Conservation (phyloP, 2,888 invertebrate species). For the Glomeris marginata region DNA sequence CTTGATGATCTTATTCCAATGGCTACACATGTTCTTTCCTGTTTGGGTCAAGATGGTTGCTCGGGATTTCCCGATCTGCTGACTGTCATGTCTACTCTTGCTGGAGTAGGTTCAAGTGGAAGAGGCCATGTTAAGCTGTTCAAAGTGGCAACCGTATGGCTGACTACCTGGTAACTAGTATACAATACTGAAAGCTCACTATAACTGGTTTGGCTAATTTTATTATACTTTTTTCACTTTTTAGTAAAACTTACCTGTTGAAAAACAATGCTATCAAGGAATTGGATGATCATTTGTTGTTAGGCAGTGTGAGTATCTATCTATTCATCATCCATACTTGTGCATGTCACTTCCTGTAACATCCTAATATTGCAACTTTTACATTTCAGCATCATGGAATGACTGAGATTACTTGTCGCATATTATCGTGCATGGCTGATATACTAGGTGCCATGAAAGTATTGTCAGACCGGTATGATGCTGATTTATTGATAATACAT, state of each 20-base stretch:
- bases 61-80: slow-evolving; percentile 58
- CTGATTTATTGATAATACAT: not conserved
- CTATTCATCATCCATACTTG: slow-evolving; percentile 10
- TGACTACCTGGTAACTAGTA: slow-evolving; percentile 33
- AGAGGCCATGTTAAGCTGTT: slow-evolving; percentile 65
- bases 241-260: slow-evolving; percentile 40
- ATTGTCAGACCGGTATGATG: slow-evolving; percentile 22
- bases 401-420: slow-evolving; percentile 48
- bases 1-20: slow-evolving; percentile 58
- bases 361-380: not conserved
- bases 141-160: slow-evolving; percentile 63
- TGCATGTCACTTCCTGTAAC: slow-evolving; percentile 20
- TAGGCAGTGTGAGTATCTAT: slow-evolving; percentile 28
- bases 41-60: too few relatives aligned
- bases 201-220: not conserved
- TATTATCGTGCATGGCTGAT: slow-evolving; percentile 72
- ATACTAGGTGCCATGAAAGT: slow-evolving; percentile 42
- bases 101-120: slow-evolving; percentile 61
- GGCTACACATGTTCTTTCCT: slow-evolving; percentile 35
- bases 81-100: slow-evolving; percentile 63
- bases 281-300: slow-evolving; percentile 35
- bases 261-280: slow-evolving; percentile 43
- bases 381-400: slow-evolving; percentile 25
- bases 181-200: not conserved
- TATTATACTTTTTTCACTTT: slow-evolving; percentile 14